These are phyloP conservation scores for Coreoperca whiteheadi DNA, from an alignment of 2,113 vertebrate species.

Conservation along the genomic window DNA sequence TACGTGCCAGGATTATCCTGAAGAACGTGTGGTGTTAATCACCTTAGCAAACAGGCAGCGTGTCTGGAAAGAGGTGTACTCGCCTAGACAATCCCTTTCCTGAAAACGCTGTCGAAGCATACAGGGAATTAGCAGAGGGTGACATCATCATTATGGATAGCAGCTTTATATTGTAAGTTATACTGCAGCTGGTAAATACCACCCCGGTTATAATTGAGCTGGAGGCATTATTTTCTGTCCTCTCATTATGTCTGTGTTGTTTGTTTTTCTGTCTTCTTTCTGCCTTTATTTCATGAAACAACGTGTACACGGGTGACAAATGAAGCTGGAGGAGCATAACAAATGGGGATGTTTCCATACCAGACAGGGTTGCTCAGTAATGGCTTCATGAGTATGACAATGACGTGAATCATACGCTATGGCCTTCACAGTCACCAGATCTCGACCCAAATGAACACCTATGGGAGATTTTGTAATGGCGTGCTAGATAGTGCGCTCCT, in stretches of 20 bases:
- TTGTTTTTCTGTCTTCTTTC: neutral
- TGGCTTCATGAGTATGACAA: neutral
- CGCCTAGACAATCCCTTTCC: slow-evolving; percentile 42
- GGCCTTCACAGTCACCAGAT: neutral
- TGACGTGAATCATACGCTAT: neutral
- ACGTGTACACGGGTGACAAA: neutral
- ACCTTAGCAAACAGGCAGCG: slow-evolving; percentile 56
- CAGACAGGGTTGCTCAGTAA: neutral
- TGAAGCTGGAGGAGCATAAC: neutral
- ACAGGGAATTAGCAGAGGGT: slow-evolving; percentile 66
- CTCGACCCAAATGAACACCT: neutral
- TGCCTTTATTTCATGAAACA: slow-evolving; percentile 5
- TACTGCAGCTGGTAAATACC: slow-evolving; percentile 41
- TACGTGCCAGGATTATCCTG: slow-evolving; percentile 58
- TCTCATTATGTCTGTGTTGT: neutral
- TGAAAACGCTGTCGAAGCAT: slow-evolving; percentile 60
- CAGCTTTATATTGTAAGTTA: slow-evolving; percentile 43
- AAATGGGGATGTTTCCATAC: neutral
- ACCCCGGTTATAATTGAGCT: slow-evolving; percentile 20
- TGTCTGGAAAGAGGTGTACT: slow-evolving; percentile 51
- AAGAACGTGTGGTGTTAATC: slow-evolving; percentile 66
- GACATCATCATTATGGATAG: slow-evolving; percentile 65
- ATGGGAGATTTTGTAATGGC: neutral
- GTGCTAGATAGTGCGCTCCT: neutral
- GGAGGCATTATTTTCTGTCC: slow-evolving; percentile 7